Base-by-base conservation (phyloP, 2,888 invertebrate species). In the Petrolisthes manimaculis region DNA sequence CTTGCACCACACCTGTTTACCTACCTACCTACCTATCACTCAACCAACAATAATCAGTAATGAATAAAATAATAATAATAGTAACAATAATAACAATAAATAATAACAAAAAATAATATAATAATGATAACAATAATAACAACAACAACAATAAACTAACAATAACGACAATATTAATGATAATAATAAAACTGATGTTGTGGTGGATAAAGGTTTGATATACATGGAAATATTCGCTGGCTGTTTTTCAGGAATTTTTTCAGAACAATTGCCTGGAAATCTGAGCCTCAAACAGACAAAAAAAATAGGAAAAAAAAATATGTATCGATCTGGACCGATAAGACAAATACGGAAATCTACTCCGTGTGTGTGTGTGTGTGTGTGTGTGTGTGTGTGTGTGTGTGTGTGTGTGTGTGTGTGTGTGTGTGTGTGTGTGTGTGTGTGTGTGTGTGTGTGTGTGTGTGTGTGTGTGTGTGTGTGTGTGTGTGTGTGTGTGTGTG, bases 331-430 rank as follows among this genome's bases (percentile, higher is more conserved):
- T 6, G 61, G 61, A 61, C 8, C 6, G 61, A 14, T 61, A 14
- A 61, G 61, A 61, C 61, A 14, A 14, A 61, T 9, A 61, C 61
- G 61, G 6, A 61, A 61, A 14, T 6, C 61, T 9, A 61, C 61
- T 80, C 54, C 37, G 80, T 80, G 55, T 80, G 80, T 80, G 55
- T 80, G 80, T 80, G 80, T 80, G 80, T 80, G 80, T 80, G 80
- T 80, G 80, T 80, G 80, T 80, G 80, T 80, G 80, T 80, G 80
- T 80, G 80, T 80, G 80, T 80, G 80, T 80, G 80, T 80, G 80
- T 80, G 80, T 80, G 80, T 80, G 80, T 80, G 80, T 80, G 80
- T 80, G 80, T 80, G 80, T 80, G 80, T 80, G 80, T 80, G 80
- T 80, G 80, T 80, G 80, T 80, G 80, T 80, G 80, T 80, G 80